Evolutionary conservation across 2,797 vertebrate species (phyloP).

Genomic region (Bovichtus diacanthus): DNA sequence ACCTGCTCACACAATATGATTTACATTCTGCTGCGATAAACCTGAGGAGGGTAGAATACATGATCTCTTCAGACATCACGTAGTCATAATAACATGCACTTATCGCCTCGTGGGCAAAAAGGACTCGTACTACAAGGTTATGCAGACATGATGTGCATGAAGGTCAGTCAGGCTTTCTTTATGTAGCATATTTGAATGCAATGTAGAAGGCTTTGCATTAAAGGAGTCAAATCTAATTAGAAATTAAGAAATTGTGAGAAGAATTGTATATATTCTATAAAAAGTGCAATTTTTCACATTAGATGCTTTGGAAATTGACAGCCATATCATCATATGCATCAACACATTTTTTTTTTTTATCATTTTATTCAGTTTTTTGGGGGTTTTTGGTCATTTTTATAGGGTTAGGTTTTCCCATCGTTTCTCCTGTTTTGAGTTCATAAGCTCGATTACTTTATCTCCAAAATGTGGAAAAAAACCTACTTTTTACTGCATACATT

Average conservation of each 20-base stretch:
- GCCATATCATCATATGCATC: too few species aligned
- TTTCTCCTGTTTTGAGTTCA: not conserved
- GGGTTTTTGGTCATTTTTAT: not conserved
- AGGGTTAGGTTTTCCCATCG: not conserved
- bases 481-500: not conserved
- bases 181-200: not conserved
- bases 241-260: not conserved
- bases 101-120: not conserved
- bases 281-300: not conserved
- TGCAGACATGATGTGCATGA: not conserved
- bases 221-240: not conserved
- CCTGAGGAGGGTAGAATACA: constrained; percentile 1
- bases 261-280: not conserved
- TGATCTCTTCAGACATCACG: constrained; percentile 11
- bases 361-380: not conserved
- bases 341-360: too few species aligned
- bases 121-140: constrained; percentile 6
- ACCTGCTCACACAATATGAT: constrained; percentile 37
- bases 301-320: not conserved
- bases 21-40: constrained; percentile 27
- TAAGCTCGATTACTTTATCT: not conserved
- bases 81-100: not conserved
- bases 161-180: constrained; percentile 3
- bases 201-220: not conserved
- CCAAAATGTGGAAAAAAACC: not conserved